A percentile compares a stretch with the other conserved stretches of the same genome.
These are phyloP conservation scores for Scrobipalpa atriplicella DNA, from an alignment of 2,888 invertebrate genomes.

Conservation along the genomic window DNA sequence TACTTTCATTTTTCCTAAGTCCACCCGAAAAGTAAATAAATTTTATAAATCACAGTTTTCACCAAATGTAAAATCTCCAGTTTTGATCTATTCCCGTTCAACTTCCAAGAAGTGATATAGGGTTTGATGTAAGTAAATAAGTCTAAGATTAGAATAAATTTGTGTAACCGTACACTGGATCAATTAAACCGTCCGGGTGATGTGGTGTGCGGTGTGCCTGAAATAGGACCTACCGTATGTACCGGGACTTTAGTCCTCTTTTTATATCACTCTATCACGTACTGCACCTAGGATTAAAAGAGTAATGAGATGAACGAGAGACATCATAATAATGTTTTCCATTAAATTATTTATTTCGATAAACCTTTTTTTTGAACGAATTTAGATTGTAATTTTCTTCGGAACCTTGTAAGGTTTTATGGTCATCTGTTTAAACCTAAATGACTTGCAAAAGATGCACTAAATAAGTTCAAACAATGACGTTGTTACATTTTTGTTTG, in stretches of 20 bases:
- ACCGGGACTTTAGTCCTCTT: slow-evolving; percentile 61
- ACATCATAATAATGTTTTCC: background rate
- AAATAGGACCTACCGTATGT: slow-evolving; percentile 51
- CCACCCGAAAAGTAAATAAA: too few species aligned
- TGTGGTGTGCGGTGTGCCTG: slow-evolving; percentile 41
- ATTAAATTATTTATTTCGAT: too few species aligned
- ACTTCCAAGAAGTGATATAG: slow-evolving; percentile 17
- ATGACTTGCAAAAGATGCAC: too few species aligned
- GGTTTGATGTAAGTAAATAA: slow-evolving; percentile 12
- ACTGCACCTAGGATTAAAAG: slow-evolving; percentile 14
- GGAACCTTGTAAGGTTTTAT: too few species aligned
- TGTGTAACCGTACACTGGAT: slow-evolving; percentile 63
- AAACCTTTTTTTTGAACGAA: too few species aligned
- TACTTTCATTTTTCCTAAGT: too few species aligned
- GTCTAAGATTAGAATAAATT: slow-evolving; percentile 49
- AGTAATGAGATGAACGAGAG: background rate
- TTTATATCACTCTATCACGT: slow-evolving; percentile 58
- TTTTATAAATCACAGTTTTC: too few species aligned
- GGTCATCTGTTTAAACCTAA: too few species aligned
- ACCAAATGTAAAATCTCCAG: background rate
- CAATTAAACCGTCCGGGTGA: slow-evolving; percentile 54
- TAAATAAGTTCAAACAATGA: too few species aligned
- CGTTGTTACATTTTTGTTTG: too few species aligned
- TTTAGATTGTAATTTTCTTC: too few species aligned
- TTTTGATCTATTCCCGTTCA: background rate